phyloP scores from a whole-genome alignment of 2,113 vertebrate genomes.

The Myotis davidii region DNA sequence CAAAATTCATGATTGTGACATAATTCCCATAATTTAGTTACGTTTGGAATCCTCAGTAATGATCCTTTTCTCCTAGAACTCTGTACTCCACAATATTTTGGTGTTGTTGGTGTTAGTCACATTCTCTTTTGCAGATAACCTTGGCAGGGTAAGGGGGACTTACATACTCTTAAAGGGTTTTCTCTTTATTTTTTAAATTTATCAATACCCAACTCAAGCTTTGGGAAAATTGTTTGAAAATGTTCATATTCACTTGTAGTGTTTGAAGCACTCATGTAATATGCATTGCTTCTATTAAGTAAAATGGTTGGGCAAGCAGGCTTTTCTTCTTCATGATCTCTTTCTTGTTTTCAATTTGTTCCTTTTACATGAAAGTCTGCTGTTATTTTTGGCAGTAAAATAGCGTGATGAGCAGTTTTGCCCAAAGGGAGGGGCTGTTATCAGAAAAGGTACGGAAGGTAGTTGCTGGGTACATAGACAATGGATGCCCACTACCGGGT shows the following conservation, averaged over 20 bases:
- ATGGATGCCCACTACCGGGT: not conserved
- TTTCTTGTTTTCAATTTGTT: not conserved
- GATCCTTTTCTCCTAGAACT: not conserved
- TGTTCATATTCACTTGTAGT: not conserved
- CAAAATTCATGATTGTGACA: not conserved
- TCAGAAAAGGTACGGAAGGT: not conserved
- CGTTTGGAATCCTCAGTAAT: not conserved
- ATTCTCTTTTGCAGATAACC: not conserved
- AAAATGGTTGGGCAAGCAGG: not conserved
- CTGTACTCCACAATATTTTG: not conserved
- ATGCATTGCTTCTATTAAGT: not conserved
- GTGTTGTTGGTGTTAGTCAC: not conserved
- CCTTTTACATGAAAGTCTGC: not conserved
- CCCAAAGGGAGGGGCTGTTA: not conserved
- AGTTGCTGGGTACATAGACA: not conserved
- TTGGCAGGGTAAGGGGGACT: not conserved
- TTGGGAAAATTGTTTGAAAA: not conserved
- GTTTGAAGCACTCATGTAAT: not conserved
- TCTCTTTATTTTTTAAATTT: not conserved
- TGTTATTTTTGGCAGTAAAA: not conserved
- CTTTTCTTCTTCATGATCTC: not conserved
- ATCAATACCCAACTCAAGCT: not conserved
- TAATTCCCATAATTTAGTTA: not conserved
- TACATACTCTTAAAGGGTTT: not conserved
- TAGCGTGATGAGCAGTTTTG: not conserved